These are phyloP conservation scores for Scleropages formosus DNA, from an alignment of 2,797 vertebrate species.

Conservation along the genomic window DNA sequence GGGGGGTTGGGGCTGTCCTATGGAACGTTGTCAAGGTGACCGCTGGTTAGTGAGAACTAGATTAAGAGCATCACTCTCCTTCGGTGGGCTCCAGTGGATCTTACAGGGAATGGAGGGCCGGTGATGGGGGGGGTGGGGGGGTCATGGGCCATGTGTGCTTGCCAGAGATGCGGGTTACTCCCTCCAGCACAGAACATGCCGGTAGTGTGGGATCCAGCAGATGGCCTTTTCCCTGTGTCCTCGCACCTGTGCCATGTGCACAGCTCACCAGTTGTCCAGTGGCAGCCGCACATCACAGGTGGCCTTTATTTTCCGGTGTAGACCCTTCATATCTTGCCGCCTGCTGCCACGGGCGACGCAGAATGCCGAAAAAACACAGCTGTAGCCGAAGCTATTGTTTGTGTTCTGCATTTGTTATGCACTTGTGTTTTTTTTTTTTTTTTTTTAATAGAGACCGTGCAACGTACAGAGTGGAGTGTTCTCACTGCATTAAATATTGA, in stretches of 20 bases:
- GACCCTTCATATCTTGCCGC: background rate
- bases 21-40: constrained; percentile 17
- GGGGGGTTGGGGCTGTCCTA: background rate
- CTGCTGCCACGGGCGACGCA: background rate
- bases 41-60: background rate
- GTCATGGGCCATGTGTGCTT: background rate
- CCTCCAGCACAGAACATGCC: background rate
- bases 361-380: background rate
- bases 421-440: background rate
- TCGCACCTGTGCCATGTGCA: background rate
- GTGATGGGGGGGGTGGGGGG: background rate
- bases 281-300: background rate
- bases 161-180: no score
- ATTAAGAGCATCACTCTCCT: background rate
- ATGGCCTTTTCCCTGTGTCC: background rate
- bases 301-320: background rate
- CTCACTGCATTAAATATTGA: background rate
- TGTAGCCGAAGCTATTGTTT: background rate
- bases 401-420: background rate
- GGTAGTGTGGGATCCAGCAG: background rate
- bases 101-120: background rate
- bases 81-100: background rate
- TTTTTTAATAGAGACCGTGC: no score
- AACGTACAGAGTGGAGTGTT: background rate
- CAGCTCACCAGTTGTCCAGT: background rate